A percentile compares a stretch with the other conserved stretches of the same genome.
Conservation (phyloP, 2,113 vertebrate genomes). For the Heterotilapia buettikoferi region DNA sequence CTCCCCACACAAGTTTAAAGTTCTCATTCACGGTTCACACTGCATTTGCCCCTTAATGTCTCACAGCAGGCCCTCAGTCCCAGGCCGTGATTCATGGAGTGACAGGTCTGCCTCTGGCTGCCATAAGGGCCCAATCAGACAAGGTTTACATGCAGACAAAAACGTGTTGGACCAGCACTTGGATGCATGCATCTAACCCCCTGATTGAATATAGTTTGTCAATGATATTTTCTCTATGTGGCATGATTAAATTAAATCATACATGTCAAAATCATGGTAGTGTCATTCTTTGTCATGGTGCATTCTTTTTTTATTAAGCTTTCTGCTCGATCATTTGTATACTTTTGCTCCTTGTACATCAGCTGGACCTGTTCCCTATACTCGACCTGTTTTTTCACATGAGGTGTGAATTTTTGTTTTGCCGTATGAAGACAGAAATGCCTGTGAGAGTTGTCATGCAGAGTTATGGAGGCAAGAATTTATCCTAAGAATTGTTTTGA, state of each 20-base stretch:
- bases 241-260: background rate
- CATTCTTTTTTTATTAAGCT: background rate
- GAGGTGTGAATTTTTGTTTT: background rate
- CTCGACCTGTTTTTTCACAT: background rate
- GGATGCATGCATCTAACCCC: background rate
- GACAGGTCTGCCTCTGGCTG: conserved; percentile 65
- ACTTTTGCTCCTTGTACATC: background rate
- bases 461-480: background rate
- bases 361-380: background rate
- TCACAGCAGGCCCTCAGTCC: conserved; percentile 69
- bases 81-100: conserved; percentile 71
- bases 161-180: background rate
- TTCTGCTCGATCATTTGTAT: background rate
- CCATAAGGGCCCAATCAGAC: conserved; percentile 55
- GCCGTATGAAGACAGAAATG: background rate
- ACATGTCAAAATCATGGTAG: background rate
- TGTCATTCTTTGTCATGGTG: background rate
- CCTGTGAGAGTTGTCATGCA: background rate
- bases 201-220: background rate
- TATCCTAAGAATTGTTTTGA: background rate
- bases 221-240: background rate
- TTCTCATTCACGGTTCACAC: conserved; percentile 74
- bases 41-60: conserved; percentile 70
- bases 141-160: conserved; percentile 20
- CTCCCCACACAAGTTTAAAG: conserved; percentile 65